Evolutionary conservation across 2,113 vertebrate genomes (phyloP).

Genomic region (Phodopus roborovskii): DNA sequence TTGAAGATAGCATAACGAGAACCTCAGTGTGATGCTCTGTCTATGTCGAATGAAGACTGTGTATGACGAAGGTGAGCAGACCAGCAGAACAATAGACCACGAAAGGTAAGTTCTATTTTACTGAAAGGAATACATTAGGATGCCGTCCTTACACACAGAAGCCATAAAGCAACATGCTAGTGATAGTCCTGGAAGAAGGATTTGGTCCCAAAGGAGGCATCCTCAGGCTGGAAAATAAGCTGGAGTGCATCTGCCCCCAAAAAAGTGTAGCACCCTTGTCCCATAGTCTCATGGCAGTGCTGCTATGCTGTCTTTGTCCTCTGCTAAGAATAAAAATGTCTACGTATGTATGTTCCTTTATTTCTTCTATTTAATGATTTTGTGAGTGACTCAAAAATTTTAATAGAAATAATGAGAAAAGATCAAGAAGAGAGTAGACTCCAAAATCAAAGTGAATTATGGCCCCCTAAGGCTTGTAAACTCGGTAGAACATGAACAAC

Average conservation of each 20-base stretch:
- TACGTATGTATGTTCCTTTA: not conserved
- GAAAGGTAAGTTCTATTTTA: constrained; percentile 38
- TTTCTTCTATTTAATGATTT: constrained; percentile 14
- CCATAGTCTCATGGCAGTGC: not conserved
- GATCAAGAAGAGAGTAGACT: not conserved
- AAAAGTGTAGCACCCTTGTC: not conserved
- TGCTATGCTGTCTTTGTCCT: not conserved
- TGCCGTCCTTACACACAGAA: constrained; percentile 40
- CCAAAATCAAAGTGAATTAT: not conserved
- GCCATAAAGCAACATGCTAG: constrained; percentile 58
- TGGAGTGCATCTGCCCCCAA: not conserved
- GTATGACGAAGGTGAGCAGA: not conserved
- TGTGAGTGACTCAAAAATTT: not conserved
- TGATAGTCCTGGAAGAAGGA: constrained; percentile 32
- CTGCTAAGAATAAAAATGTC: not conserved
- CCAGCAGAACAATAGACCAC: not conserved
- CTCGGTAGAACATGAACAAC: not conserved
- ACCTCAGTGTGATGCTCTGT: not conserved
- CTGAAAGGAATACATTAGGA: constrained; percentile 17
- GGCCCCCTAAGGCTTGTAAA: not conserved
- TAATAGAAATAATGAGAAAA: not conserved
- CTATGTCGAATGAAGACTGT: not conserved
- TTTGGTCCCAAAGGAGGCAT: constrained; percentile 60
- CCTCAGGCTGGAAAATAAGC: constrained; percentile 30
- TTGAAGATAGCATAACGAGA: constrained; percentile 35